Percentiles rank a stretch among this genome's conserved stretches.
Evolutionary conservation across 2,888 invertebrate genomes (phyloP).

Genomic region (Teleogryllus oceanicus): DNA sequence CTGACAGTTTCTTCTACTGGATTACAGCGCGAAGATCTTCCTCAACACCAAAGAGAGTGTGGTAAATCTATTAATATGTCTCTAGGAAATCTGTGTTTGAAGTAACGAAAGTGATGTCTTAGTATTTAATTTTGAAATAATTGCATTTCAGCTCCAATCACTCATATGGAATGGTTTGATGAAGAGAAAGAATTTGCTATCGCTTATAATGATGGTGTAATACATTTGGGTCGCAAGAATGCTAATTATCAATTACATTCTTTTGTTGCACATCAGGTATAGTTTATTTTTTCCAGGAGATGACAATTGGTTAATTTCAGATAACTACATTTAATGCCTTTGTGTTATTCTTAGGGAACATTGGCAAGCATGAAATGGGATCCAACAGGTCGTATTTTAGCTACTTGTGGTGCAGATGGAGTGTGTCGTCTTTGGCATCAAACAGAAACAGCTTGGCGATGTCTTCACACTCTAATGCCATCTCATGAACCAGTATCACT

Average conservation of each 20-base stretch:
- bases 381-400: conserved; percentile 51
- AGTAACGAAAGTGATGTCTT: no score
- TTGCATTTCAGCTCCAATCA: conserved; percentile 50
- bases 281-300: background rate
- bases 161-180: conserved; percentile 55
- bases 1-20: conserved; percentile 44
- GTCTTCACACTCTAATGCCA: conserved; percentile 50
- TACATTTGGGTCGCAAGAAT: conserved; percentile 49
- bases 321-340: no score
- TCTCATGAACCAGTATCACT: conserved; percentile 50
- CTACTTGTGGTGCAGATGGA: conserved; percentile 52
- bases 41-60: conserved; percentile 45
- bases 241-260: conserved; percentile 45
- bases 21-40: conserved; percentile 44
- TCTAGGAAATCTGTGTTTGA: background rate
- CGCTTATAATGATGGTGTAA: conserved; percentile 55
- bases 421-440: conserved; percentile 44
- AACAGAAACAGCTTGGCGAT: conserved; percentile 47
- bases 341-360: conserved; percentile 40
- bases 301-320: no score
- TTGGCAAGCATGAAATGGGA: conserved; percentile 53
- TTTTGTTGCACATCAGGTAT: conserved; percentile 47
- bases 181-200: conserved; percentile 56
- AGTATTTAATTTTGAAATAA: no score
- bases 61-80: conserved; percentile 42